A percentile compares a stretch with the other conserved stretches of the same genome.
phyloP scores from a whole-genome alignment of 2,113 vertebrate species.

The Phylloscopus whistleri region DNA sequence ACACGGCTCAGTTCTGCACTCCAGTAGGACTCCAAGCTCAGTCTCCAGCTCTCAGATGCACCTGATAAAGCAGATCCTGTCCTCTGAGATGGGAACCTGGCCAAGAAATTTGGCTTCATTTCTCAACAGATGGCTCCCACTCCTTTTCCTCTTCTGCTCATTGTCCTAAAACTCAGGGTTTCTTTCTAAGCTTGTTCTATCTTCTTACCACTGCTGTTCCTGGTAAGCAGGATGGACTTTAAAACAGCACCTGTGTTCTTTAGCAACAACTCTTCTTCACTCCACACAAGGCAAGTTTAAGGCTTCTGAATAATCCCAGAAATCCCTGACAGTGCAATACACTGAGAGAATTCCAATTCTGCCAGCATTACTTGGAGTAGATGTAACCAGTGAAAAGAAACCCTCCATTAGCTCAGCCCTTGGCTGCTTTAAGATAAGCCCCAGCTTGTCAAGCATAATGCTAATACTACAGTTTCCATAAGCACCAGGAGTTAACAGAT shows the following conservation, averaged over 20 bases:
- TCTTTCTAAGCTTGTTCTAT: not conserved
- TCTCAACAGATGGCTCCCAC: not conserved
- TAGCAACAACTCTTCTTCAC: not conserved
- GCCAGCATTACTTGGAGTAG: not conserved
- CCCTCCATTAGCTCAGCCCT: not conserved
- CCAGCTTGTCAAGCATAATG: not conserved
- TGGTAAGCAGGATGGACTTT: not conserved
- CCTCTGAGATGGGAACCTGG: not conserved
- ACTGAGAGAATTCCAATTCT: not conserved
- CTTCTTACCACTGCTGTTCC: not conserved
- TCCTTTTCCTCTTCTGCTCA: not conserved
- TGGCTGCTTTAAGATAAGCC: not conserved
- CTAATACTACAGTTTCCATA: not conserved
- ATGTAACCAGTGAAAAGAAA: not conserved
- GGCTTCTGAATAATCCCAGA: not conserved
- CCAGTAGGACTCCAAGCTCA: not conserved
- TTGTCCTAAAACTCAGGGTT: not conserved
- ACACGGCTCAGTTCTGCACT: not conserved
- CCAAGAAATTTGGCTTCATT: not conserved
- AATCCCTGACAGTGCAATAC: not conserved
- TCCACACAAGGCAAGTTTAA: not conserved
- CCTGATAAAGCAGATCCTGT: not conserved
- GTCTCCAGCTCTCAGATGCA: not conserved
- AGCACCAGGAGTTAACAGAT: not conserved
- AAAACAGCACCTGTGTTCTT: not conserved